phyloP scores from a whole-genome alignment of 2,113 vertebrate genomes.

The Oceanodroma tethys region DNA sequence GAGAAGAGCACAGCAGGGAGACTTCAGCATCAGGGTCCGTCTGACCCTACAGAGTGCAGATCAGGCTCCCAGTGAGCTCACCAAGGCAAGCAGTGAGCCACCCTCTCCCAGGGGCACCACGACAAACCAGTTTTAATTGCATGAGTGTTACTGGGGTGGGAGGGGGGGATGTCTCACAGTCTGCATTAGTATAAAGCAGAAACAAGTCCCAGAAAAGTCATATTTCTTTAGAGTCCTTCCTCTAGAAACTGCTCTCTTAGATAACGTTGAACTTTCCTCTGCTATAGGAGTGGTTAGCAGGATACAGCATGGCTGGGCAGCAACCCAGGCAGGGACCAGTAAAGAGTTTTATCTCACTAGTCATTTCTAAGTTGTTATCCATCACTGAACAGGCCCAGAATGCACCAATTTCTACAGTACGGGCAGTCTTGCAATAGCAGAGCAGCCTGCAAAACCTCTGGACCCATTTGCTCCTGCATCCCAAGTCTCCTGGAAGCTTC shows the following conservation, averaged over 20 bases:
- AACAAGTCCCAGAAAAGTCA: not conserved
- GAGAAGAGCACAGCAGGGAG: not conserved
- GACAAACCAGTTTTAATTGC: not conserved
- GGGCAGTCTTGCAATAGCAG: not conserved
- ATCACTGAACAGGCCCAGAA: not conserved
- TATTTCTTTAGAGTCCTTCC: not conserved
- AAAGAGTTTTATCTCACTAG: not conserved
- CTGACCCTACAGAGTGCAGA: not conserved
- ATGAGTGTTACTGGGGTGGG: not conserved
- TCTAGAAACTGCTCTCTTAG: not conserved
- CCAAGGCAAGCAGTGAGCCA: not conserved
- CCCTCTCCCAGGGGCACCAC: not conserved
- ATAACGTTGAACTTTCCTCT: rapidly evolving
- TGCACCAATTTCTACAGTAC: not conserved
- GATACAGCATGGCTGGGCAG: not conserved
- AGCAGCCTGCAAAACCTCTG: not conserved
- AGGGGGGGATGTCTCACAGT: rapidly evolving
- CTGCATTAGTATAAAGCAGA: not conserved
- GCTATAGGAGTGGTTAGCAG: not conserved
- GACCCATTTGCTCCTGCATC: not conserved
- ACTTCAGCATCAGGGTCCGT: not conserved
- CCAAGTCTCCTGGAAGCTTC: not conserved
- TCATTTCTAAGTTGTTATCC: not conserved
- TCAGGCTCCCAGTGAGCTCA: not conserved
- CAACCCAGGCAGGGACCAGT: not conserved